Base-by-base conservation (phyloP, 2,113 vertebrate genomes). In the Takifugu bimaculatus region DNA sequence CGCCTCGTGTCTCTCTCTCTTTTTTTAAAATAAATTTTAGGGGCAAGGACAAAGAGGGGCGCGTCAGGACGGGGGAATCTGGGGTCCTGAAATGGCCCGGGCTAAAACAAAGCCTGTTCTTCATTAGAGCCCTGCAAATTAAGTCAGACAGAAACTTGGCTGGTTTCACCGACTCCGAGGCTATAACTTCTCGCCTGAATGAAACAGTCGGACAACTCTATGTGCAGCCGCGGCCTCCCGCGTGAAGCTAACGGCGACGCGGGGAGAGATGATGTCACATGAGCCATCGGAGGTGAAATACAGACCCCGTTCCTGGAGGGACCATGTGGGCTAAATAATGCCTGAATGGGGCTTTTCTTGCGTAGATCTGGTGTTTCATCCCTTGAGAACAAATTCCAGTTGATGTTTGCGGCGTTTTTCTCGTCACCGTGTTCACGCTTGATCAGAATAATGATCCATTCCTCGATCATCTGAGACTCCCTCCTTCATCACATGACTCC, bases 41-140 rank as follows among this genome's bases (percentile, higher is more conserved):
- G 25, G 71, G 52, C 35, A n/a, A 49, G 63, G 54, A 84, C 68
- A 84, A 81, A 75, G 68, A 54, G 52, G 44, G 59, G 47, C 2
- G 64, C 57, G 66, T 15, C 60, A 14, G 77, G 65, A 65, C 52
- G 66, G 50, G 32, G 71, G 50, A 63, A 75, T 65, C 67, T 57
- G 57, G 7, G 66, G 77, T 1, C 65, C 56, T 71, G 44, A 49
- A 72, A 70, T 3, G 47, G 57, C 68, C 55, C 35, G 15, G 50
- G 53, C 43, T 53, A 43, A 72, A 70, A 69, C 61, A 72, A 63
- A 10, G 56, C 55, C 13, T 6, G 52, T n/a, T 62, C 51, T 82
- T 74, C 66, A 64, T 65, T 63, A 60, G 70, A 54, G 42, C 51
- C 29, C 62, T 29, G 71, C 62, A 64, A 49, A 67, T 63, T 49